phyloP scores from a whole-genome alignment of 1,140 invertebrate genomes.

The Diabrotica undecimpunctata region DNA sequence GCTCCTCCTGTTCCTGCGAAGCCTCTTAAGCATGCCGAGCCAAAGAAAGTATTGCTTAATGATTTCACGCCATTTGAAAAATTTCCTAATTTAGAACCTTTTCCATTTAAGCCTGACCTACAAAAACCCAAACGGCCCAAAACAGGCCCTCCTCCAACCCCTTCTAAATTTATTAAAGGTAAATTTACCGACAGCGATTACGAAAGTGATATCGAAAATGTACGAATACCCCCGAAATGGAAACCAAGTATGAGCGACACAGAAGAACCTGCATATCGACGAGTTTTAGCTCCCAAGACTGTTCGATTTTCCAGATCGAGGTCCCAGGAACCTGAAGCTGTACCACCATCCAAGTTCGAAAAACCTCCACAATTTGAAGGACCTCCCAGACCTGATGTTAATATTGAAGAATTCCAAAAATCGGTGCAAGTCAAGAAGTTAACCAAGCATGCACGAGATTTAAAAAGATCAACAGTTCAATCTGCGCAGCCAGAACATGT shows the following conservation, averaged over 20 bases:
- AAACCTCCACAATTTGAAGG: conserved; percentile 51
- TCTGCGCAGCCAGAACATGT: conserved; percentile 51
- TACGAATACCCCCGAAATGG: conserved; percentile 56
- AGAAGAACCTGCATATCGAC: conserved; percentile 58
- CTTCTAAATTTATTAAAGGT: conserved; percentile 61
- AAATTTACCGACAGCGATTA: conserved; percentile 65
- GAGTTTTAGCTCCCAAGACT: conserved; percentile 52
- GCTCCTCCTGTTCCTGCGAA: conserved; percentile 49
- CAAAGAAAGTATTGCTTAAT: conserved; percentile 33
- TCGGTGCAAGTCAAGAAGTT: conserved; percentile 40
- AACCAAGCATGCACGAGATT: conserved; percentile 30
- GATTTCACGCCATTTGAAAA: conserved; percentile 44
- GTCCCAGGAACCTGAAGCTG: conserved; percentile 55
- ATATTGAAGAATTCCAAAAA: conserved; percentile 38
- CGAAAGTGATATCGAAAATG: conserved; percentile 64
- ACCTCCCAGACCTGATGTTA: conserved; percentile 50
- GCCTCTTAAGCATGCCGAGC: conserved; percentile 35
- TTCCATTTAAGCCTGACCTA: conserved; percentile 51
- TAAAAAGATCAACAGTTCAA: conserved; percentile 34
- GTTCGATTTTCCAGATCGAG: conserved; percentile 47
- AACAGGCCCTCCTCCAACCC: conserved; percentile 53
- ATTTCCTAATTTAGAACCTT: conserved; percentile 53
- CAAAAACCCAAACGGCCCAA: conserved; percentile 44
- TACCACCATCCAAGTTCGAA: conserved; percentile 59
- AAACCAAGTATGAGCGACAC: conserved; percentile 63